Evolutionary conservation across 2,113 vertebrate genomes (phyloP).

Genomic region (Oostethus manadensis): DNA sequence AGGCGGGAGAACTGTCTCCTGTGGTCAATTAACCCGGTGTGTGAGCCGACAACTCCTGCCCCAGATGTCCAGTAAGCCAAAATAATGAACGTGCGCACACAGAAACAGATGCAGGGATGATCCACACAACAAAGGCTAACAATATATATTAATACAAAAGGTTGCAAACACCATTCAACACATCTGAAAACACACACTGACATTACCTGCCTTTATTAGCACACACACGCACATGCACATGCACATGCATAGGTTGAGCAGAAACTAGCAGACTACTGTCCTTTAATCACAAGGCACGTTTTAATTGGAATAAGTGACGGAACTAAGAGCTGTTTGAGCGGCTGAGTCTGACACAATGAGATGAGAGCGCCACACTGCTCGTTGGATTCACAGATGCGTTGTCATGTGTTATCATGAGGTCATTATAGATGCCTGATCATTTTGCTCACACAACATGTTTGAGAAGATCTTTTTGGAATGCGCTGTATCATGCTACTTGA

Average conservation of each 20-base stretch:
- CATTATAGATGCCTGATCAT: conserved; percentile 4
- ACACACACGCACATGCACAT: neutral
- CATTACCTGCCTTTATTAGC: neutral
- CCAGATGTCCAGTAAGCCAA: conserved; percentile 19
- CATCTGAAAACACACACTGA: conserved; percentile 3
- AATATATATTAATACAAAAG: conserved; percentile 10
- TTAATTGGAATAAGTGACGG: conserved; percentile 50
- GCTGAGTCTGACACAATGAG: conserved; percentile 36
- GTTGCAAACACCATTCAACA: conserved; percentile 1
- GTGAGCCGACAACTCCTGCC: conserved; percentile 27
- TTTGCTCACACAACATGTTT: too few relatives aligned
- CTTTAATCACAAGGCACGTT: conserved; percentile 49
- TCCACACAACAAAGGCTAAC: neutral
- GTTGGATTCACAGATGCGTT: conserved; percentile 35
- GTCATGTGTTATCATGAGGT: conserved; percentile 27
- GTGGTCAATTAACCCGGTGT: conserved; percentile 56
- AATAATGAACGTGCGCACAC: conserved; percentile 22
- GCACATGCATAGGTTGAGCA: neutral
- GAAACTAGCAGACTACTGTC: conserved; percentile 28
- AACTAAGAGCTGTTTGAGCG: conserved; percentile 25
- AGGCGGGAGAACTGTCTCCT: conserved; percentile 25
- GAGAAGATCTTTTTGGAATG: too few relatives aligned
- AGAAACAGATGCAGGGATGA: conserved; percentile 4
- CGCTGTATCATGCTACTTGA: too few relatives aligned
- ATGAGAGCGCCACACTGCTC: conserved; percentile 12